phyloP scores from a whole-genome alignment of 2,888 invertebrate species.

The Gari tellinella region DNA sequence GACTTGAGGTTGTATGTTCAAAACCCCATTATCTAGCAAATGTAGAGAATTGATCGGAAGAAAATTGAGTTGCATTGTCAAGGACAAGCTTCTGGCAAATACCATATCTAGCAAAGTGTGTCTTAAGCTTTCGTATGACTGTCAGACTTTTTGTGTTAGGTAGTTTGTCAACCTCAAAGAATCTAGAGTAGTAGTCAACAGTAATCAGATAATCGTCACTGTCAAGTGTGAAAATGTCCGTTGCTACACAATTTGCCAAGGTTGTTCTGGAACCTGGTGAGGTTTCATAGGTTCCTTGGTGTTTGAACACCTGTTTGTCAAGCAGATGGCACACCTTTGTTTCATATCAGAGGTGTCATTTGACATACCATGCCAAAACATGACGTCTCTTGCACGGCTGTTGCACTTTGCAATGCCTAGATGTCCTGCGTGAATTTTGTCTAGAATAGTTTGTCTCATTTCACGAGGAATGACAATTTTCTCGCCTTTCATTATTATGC shows the following conservation, averaged over 20 bases:
- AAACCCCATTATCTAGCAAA: conserved; percentile 46
- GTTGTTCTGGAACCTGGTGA: conserved; percentile 39
- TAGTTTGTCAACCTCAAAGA: conserved; percentile 41
- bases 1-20: conserved; percentile 39
- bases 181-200: conserved; percentile 51
- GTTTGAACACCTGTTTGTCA: conserved; percentile 36
- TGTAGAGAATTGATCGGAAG: conserved; percentile 19
- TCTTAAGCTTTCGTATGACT: conserved; percentile 44
- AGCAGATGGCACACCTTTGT: conserved; percentile 32
- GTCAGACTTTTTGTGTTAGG: conserved; percentile 20
- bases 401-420: background rate
- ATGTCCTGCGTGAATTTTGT: background rate
- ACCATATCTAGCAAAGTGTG: conserved; percentile 48
- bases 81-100: conserved; percentile 32
- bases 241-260: conserved; percentile 46
- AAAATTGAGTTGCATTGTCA: conserved; percentile 58
- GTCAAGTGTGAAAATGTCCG: conserved; percentile 46
- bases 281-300: conserved; percentile 40
- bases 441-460: background rate
- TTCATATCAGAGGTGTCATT: conserved; percentile 2
- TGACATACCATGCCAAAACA: conserved; percentile 14
- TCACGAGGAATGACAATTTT: conserved; percentile 8
- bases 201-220: conserved; percentile 33
- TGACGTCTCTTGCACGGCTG: background rate
- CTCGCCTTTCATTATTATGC: conserved; percentile 4